Conservation (phyloP, 2,888 invertebrate species). For the Netelia melanura region DNA sequence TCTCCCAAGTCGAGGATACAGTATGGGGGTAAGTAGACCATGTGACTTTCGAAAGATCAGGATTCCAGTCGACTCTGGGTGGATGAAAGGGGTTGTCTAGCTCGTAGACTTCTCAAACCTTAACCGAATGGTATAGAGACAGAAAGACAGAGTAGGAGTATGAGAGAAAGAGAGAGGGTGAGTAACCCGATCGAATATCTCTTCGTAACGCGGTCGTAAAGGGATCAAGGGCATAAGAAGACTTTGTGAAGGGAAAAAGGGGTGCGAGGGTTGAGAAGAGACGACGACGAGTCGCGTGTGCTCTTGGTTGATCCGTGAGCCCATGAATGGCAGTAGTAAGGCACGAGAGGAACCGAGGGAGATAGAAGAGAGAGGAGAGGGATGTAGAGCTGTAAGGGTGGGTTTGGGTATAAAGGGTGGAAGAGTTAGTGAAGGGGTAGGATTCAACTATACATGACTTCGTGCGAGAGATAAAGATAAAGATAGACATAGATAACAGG, state of each 20-base stretch:
- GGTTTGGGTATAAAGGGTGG: conserved; percentile 41
- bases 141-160: conserved; percentile 65
- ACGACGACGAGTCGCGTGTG: conserved; percentile 53
- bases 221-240: conserved; percentile 74
- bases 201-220: conserved; percentile 81
- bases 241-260: conserved; percentile 62
- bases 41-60: conserved; percentile 58
- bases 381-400: conserved; percentile 10
- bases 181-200: conserved; percentile 67
- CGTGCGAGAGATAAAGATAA: conserved; percentile 47
- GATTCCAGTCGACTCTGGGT: conserved; percentile 63
- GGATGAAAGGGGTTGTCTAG: conserved; percentile 67
- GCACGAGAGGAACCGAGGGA: conserved; percentile 29
- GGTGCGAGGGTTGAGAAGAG: conserved; percentile 54
- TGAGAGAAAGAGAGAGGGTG: conserved; percentile 59
- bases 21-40: conserved; percentile 60
- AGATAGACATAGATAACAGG: conserved; percentile 29
- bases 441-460: conserved; percentile 32
- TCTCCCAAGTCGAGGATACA: conserved; percentile 31
- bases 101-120: conserved; percentile 70
- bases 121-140: conserved; percentile 62
- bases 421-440: conserved; percentile 61
- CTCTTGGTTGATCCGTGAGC: conserved; percentile 59
- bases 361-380: conserved; percentile 59
- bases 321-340: conserved; percentile 62